Base-by-base conservation (phyloP, 2,113 vertebrate species). In the Taxidea taxus region DNA sequence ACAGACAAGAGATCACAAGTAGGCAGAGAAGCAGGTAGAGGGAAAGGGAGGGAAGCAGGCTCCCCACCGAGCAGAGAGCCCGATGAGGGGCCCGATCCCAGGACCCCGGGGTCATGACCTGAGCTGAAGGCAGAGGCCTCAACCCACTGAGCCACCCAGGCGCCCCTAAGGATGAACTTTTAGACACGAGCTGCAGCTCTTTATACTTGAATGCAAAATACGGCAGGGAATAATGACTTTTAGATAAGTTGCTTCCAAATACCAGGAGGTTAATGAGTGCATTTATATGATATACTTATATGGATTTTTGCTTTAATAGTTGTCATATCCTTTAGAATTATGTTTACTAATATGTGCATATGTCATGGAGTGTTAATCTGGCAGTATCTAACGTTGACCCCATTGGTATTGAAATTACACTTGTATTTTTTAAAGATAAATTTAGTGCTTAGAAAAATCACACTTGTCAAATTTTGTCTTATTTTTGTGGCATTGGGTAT, bases 361-460 rank as follows among this genome's bases (percentile, higher is more conserved):
- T 34, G 31, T 16, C 62, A 34, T 34, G 16, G 62, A 16, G 31
- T 66, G 12, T 34, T 85, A 82, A 68, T 49, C 3, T 14, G 37
- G 34, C 12, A 87, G 39, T 34, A 47, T 81, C 42, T 86, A 34
- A 75, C 49, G 37, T 75, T 54, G 27, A 66, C 14, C 18, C 3
- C 7, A 47, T 1, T 89, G 66, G 14, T 62, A 75, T 62, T 87
- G 13, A 90, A 97, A 91, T 87, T 88, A 90, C 0, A 42, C 16
- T 97, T 56, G 31, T 72, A 18, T 51, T 58, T 87, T 78, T 87
- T 62, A 62, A 80, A 80, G 37, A 39, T 83, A n/a, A n/a, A 56
- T 60, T 86, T 87, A 72, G 39, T 86, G 11, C 78, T 91, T 85
- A 95, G 47, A 83, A 95, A 92, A 92, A 88, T 64, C 47, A 62